Conservation (phyloP, 1,140 invertebrate species). For the Polypedilum vanderplanki region DNA sequence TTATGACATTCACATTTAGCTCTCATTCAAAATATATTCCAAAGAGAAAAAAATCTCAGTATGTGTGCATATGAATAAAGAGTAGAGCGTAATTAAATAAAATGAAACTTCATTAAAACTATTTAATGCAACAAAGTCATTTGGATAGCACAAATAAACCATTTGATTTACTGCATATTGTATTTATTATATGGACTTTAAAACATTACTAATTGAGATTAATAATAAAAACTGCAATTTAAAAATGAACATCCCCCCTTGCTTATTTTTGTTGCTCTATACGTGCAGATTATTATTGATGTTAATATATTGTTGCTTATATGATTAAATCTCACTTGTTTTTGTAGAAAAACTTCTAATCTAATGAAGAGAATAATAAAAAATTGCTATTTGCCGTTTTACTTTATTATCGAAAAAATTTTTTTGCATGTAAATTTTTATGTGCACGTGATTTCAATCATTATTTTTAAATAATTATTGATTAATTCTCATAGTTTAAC, state of each 20-base stretch:
- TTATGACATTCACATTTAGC: slow-evolving; percentile 5
- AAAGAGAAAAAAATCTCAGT: background rate
- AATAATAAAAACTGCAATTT: background rate
- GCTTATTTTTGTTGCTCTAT: no score
- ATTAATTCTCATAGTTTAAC: background rate
- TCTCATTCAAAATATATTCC: background rate
- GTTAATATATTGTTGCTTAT: no score
- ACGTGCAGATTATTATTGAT: no score
- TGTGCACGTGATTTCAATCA: background rate
- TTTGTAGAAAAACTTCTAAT: no score
- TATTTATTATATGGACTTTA: background rate
- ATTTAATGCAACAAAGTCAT: slow-evolving; percentile 25
- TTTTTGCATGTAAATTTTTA: no score
- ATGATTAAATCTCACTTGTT: no score
- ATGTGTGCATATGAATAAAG: background rate
- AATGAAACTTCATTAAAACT: slow-evolving; percentile 4
- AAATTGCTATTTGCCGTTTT: no score
- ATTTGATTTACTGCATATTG: background rate
- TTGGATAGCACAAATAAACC: background rate
- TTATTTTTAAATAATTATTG: background rate
- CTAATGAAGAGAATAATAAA: no score
- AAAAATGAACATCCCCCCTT: no score
- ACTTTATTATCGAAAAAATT: slow-evolving; percentile 19
- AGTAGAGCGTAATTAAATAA: slow-evolving; percentile 16
- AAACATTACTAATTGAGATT: slow-evolving; percentile 13